phyloP scores from a whole-genome alignment of 2,888 invertebrate species.

The Acanthococcus lagerstroemiae region DNA sequence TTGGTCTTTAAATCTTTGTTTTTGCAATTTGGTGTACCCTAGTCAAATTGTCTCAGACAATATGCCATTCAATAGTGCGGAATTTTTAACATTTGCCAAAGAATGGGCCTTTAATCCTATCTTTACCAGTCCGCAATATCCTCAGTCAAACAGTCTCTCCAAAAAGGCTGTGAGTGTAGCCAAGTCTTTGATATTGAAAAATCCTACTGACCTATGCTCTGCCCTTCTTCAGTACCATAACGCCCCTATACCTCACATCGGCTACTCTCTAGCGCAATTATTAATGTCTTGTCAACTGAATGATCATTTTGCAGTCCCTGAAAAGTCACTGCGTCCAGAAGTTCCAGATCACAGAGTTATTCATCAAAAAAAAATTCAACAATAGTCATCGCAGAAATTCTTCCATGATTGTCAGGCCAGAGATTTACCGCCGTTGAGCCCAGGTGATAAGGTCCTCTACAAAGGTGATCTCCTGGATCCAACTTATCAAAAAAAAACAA shows the following conservation, averaged over 20 bases:
- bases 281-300: too few relatives aligned
- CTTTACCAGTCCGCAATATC: not conserved
- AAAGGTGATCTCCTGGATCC: too few relatives aligned
- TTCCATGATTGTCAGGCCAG: too few relatives aligned
- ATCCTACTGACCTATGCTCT: not conserved
- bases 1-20: not conserved
- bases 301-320: too few relatives aligned
- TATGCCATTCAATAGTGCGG: not conserved
- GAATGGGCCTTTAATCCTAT: not conserved
- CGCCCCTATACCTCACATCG: not conserved
- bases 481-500: too few relatives aligned
- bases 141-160: not conserved
- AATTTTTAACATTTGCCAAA: not conserved
- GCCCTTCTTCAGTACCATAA: slow-evolving; percentile 1
- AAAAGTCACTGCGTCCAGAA: too few relatives aligned
- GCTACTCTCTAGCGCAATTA: not conserved
- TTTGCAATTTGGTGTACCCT: not conserved
- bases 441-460: too few relatives aligned
- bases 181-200: not conserved
- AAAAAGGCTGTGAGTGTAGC: not conserved
- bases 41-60: not conserved
- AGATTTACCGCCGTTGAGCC: too few relatives aligned
- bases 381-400: too few relatives aligned
- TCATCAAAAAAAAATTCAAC: too few relatives aligned
- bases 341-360: too few relatives aligned